Evolutionary conservation across 2,797 vertebrate genomes (phyloP), one percentile per base, ranked within the genome.

Genomic region (Sebastiscus albofasciatus): DNA sequence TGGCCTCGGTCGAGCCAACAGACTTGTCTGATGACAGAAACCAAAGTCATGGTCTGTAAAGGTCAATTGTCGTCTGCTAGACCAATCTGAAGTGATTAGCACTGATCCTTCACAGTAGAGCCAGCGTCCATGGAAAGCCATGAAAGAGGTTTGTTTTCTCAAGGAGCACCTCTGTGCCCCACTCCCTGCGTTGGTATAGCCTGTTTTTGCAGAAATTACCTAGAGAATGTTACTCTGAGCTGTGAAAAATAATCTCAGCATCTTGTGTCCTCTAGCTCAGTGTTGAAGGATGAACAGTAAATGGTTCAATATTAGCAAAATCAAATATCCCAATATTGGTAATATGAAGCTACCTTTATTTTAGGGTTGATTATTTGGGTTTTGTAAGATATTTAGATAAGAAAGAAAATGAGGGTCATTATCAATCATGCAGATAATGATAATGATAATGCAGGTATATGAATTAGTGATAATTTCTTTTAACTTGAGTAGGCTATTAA

Each of bases 121-220:
- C 61, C 27, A 9, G 34, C 42, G 1, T 73, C 64, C 69, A 85
- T 31, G 13, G 56, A 84, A 77, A 81, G 67, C 71, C 67, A 67
- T 36, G 68, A 87, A 88, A 73, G 74, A 75, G 81, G 77, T 82
- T 83, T 85, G 71, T 88, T 83, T 89, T 90, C 22, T 68, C 67
- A 79, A 82, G 77, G 54, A 90, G 82, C 74, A 76, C 14, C 69
- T 22, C 29, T 39, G 24, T 72, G 68, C n/a, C 46, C 22, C 26
- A 39, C 68, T 81, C 52, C 1, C 66, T 75, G 67, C 3, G 11
- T 49, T 75, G 69, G 55, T 67, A 68, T 22, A 73, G 29, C 6
- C 14, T 85, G 74, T 74, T 84, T 74, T 79, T 70, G 18, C 29
- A 73, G 20, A 73, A 79, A 77, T 77, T 31, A 62, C 52, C 75